Conservation (phyloP, 1,140 invertebrate genomes). For the Anadara kagoshimensis region DNA sequence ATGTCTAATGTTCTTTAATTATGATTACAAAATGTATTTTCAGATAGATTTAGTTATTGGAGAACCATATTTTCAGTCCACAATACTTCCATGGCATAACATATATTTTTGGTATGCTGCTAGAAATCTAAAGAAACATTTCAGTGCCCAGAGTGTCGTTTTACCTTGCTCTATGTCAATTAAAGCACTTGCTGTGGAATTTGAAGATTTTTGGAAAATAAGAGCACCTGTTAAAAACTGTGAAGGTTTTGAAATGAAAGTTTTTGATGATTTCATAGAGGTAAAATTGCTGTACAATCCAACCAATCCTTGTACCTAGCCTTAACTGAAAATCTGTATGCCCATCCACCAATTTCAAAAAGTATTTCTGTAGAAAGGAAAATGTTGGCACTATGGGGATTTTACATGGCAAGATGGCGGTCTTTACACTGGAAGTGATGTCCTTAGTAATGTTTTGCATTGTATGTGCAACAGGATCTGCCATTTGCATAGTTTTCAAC, state of each 20-base stretch:
- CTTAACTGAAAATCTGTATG: too few relatives aligned
- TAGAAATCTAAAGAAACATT: slow-evolving; percentile 42
- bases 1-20: too few relatives aligned
- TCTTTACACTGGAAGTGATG: too few relatives aligned
- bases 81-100: slow-evolving; percentile 93
- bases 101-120: slow-evolving; percentile 83
- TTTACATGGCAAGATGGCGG: too few relatives aligned
- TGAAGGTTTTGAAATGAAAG: slow-evolving; percentile 88
- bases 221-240: slow-evolving; percentile 85
- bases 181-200: slow-evolving; percentile 87
- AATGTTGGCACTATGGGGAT: too few relatives aligned
- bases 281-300: slow-evolving; percentile 75
- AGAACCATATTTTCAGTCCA: slow-evolving; percentile 89
- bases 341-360: too few relatives aligned
- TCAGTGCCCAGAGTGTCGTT: slow-evolving; percentile 73
- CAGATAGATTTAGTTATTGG: slow-evolving; percentile 84
- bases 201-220: slow-evolving; percentile 95
- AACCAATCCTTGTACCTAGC: too few relatives aligned
- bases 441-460: too few relatives aligned
- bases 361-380: too few relatives aligned
- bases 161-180: slow-evolving; percentile 78
- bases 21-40: background rate
- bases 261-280: slow-evolving; percentile 92
- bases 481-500: too few relatives aligned
- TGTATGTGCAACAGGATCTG: too few relatives aligned